These are phyloP conservation scores for Muricea muricata DNA, from an alignment of 92 coral and sea anemone genomes.

Conservation along the genomic window DNA sequence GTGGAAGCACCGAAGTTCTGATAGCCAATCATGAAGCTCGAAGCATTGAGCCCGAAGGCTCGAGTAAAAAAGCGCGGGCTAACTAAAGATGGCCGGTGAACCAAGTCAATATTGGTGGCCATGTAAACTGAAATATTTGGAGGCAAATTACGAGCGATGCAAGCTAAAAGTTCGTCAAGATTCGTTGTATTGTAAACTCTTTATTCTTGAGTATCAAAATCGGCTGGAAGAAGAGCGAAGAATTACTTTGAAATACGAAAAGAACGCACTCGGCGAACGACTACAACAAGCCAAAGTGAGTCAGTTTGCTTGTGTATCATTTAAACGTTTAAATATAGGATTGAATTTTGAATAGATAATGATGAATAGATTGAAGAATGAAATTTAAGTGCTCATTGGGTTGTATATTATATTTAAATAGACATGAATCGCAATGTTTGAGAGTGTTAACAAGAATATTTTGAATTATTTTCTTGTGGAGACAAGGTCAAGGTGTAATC, in stretches of 20 bases:
- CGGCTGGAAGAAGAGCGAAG: conserved; percentile 71
- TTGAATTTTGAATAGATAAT: too few species aligned
- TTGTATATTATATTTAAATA: too few species aligned
- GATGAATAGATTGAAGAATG: too few species aligned
- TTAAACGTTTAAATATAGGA: too few species aligned
- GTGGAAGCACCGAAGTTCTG: background rate
- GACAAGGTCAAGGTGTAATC: too few species aligned
- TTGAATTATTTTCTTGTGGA: too few species aligned
- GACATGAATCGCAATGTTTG: too few species aligned
- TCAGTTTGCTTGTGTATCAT: background rate
- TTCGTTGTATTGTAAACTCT: conserved; percentile 75
- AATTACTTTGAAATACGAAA: conserved; percentile 47
- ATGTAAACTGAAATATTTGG: conserved; percentile 69
- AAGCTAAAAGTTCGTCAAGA: conserved; percentile 78
- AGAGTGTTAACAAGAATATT: too few species aligned
- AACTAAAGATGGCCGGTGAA: conserved; percentile 1
- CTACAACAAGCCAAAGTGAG: conserved; percentile 22
- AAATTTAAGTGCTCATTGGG: too few species aligned
- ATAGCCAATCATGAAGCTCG: conserved; percentile 38
- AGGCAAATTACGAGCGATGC: conserved; percentile 78
- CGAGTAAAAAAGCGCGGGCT: background rate
- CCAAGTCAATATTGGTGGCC: conserved; percentile 61
- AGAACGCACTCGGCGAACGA: conserved; percentile 21
- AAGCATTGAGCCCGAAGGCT: background rate
- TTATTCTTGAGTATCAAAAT: conserved; percentile 71